A percentile compares a stretch with the other conserved stretches of the same genome.
Evolutionary conservation across 2,888 invertebrate species (phyloP).

Genomic region (Clivina fossor): DNA sequence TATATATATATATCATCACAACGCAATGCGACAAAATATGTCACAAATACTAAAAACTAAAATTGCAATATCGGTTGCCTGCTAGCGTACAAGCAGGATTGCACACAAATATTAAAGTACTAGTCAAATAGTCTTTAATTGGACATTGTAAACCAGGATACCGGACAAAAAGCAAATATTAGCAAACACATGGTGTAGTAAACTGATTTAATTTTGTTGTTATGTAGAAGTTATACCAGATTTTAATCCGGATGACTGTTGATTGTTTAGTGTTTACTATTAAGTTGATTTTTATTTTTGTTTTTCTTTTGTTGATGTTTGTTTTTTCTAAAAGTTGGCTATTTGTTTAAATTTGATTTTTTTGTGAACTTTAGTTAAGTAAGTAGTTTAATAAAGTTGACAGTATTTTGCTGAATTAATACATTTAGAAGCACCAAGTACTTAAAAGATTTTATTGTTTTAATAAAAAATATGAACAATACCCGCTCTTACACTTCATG

Average conservation of each 20-base stretch:
- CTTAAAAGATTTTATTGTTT: too few relatives aligned
- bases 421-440: too few relatives aligned
- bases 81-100: too few relatives aligned
- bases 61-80: not conserved
- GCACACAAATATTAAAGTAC: constrained; percentile 4
- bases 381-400: too few relatives aligned
- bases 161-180: constrained; percentile 29
- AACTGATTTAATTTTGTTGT: constrained; percentile 21
- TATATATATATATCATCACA: too few relatives aligned
- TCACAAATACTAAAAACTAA: constrained; percentile 21
- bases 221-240: not conserved
- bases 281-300: not conserved
- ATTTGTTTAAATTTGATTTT: too few relatives aligned
- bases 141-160: constrained; percentile 15
- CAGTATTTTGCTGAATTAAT: too few relatives aligned
- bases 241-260: not conserved
- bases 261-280: not conserved
- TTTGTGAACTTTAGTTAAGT: too few relatives aligned
- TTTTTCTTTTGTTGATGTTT: not conserved
- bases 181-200: constrained; percentile 22
- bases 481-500: too few relatives aligned
- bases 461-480: too few relatives aligned
- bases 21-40: constrained; percentile 20
- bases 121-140: constrained; percentile 33
- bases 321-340: not conserved